phyloP scores from a whole-genome alignment of 2,797 vertebrate genomes.

The Poecilia wingei region DNA sequence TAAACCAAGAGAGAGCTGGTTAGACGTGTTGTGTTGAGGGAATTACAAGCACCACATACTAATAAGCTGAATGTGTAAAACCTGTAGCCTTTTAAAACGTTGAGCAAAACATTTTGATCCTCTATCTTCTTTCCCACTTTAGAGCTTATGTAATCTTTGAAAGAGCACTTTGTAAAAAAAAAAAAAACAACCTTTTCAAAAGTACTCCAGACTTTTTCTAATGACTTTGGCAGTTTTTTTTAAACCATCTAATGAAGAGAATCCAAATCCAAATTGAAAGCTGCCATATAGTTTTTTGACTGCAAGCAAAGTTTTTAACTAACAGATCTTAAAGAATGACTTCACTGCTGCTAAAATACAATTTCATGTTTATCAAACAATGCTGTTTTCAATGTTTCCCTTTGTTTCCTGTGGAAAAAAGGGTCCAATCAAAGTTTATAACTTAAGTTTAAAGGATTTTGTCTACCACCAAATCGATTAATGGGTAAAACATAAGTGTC shows the following conservation, averaged over 20 bases:
- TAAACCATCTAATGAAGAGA: not conserved
- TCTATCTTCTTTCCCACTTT: not conserved
- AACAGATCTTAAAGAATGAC: not conserved
- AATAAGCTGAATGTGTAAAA: constrained; percentile 17
- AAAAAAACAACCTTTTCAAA: not conserved
- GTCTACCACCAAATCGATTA: not conserved
- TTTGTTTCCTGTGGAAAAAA: not conserved
- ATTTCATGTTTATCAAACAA: not conserved
- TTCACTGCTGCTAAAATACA: not conserved
- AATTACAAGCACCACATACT: constrained; percentile 24
- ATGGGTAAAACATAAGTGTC: not conserved
- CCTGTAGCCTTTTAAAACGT: not conserved
- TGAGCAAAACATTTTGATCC: not conserved
- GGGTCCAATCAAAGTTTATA: not conserved
- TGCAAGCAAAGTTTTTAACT: not conserved
- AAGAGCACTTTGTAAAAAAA: not conserved
- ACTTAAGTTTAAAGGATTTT: not conserved
- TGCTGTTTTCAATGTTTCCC: not conserved
- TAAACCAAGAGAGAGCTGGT: constrained; percentile 42
- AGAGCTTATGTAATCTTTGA: not conserved
- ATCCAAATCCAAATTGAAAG: not conserved
- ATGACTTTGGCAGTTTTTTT: not conserved
- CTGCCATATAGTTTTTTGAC: not conserved
- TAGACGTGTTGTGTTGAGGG: constrained; percentile 19
- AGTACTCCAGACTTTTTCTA: not conserved